Base-by-base conservation (phyloP, 2,113 vertebrate species). In the Callospermophilus lateralis region DNA sequence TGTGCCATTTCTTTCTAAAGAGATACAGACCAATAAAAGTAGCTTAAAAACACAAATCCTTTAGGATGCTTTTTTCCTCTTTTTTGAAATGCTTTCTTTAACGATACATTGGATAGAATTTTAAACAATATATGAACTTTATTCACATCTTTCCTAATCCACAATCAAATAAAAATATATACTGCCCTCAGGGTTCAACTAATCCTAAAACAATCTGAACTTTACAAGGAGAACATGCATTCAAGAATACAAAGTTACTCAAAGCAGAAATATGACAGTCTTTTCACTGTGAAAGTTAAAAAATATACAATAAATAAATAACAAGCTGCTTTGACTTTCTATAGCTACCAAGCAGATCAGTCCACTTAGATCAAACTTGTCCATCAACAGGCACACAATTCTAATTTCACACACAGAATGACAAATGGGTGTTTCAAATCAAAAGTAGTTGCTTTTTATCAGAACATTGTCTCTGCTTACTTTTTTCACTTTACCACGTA, bases 141-240 rank as follows among this genome's bases (percentile, higher is more conserved):
- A 17, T 28, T 17, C 67, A 24, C 20, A 26, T 67, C 17, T 91
- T 77, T 80, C 7, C 32, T 93, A 86, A 93, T 70, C 9, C 51
- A 74, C 7, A 63, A 72, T 94, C 68, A 77, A 74, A 84, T 93
- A 77, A 96, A 94, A 97, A 63, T 74, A 89, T 16, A 51, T 32
- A 34, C 20, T 81, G 28, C 45, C 90, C 81, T 79, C 45, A 42
- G 55, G 70, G 77, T 86, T 95, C 74, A 67, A 55, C 77, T 93
- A 74, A 89, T 93, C 76, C 92, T 86, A 84, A 90, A 96, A 67
- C 55, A 95, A 84, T 84, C 28, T 58, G 61, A 55, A 53, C 63
- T 37, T 26, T 78, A 10, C 15, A 39, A 72, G 12, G 51, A 90
- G 39, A 84, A 5, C 34, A 37, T 3, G 1, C 32, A 37, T 77